Base-by-base conservation (phyloP, 2,113 vertebrate species). In the Callipepla californica region DNA sequence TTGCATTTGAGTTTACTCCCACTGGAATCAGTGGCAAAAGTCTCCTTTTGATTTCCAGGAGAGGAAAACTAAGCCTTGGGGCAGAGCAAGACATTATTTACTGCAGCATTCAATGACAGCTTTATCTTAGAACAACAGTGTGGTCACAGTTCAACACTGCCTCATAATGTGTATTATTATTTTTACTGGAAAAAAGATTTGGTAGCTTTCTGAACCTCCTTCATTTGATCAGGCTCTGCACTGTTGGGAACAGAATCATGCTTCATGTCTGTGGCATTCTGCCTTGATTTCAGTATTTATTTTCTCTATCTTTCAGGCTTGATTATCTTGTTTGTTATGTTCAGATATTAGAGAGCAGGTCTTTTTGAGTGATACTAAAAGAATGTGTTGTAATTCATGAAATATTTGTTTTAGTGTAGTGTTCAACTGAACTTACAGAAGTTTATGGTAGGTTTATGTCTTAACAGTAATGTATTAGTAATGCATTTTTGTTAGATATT, bases 381-480 rank as follows among this genome's bases (percentile, higher is more conserved):
- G 77, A 68, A 34, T 6, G 0, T 17, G 9, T 67, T 76, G 20
- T 59, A 7, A 55, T 84, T 92, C 6, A n/a, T 80, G 20, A 72
- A 75, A 36, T 85, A 59, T 44, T 83, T 90, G 22, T 32, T 95
- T 85, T 74, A 85, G 40, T 50, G 8, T 66, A 87, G 45, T 45
- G 7, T 13, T 57, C 74, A 40, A 6, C 50, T 81, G 36, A 89
- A 73, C 18, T 66, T 87, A 23, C 28, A 48, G n/a, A 0, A 0
- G 5, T 16, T 79, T 80, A 26, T 69, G 36, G 26, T 20, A 76
- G 15, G 10, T 69, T 91, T 53, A 11, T 48, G 11, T 85, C 50
- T 85, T 73, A 36, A 36, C 36, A 36, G 36, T 36, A 36, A 36
- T 36, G 36, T 36, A 36, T 80, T 85, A 30, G 11, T 59, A 66